These are phyloP conservation scores for Anthopleura sola DNA, from an alignment of 64 coral and sea anemone species.

Conservation along the genomic window DNA sequence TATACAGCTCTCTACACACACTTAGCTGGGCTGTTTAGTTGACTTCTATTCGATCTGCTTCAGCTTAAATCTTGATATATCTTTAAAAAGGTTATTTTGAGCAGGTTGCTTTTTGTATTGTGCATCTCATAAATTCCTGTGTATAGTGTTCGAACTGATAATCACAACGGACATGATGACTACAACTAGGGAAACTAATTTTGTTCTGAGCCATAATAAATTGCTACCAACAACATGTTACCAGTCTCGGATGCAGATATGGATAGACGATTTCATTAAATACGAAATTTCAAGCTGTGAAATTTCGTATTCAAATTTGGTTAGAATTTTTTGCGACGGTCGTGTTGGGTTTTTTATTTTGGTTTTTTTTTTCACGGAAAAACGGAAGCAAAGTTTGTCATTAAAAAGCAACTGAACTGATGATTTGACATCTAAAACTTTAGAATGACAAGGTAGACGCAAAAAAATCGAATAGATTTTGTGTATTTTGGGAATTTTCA, in stretches of 20 bases:
- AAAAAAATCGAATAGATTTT: not conserved
- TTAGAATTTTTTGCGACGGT: not conserved
- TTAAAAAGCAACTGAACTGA: not conserved
- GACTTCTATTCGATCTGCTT: not conserved
- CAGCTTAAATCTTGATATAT: not conserved
- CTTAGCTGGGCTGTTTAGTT: not conserved
- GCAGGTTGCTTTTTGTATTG: not conserved
- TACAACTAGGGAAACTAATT: too few species aligned
- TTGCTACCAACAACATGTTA: too few species aligned
- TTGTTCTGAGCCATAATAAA: too few species aligned
- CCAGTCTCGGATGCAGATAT: not conserved
- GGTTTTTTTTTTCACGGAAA: slow-evolving; percentile 1
- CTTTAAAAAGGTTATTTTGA: not conserved
- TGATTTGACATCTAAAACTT: not conserved
- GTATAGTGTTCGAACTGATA: not conserved
- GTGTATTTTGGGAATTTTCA: not conserved
- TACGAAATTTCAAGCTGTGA: not conserved
- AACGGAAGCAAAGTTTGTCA: slow-evolving; percentile 3
- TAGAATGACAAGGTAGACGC: not conserved
- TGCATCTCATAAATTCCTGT: not conserved
- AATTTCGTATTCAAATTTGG: slow-evolving; percentile 1
- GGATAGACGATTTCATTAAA: not conserved
- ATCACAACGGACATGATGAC: too few species aligned
- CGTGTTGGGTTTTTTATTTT: too few species aligned
- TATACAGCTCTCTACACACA: not conserved